These are phyloP conservation scores for Cheilosia soror DNA, from an alignment of 2,888 invertebrate species.

Conservation along the genomic window DNA sequence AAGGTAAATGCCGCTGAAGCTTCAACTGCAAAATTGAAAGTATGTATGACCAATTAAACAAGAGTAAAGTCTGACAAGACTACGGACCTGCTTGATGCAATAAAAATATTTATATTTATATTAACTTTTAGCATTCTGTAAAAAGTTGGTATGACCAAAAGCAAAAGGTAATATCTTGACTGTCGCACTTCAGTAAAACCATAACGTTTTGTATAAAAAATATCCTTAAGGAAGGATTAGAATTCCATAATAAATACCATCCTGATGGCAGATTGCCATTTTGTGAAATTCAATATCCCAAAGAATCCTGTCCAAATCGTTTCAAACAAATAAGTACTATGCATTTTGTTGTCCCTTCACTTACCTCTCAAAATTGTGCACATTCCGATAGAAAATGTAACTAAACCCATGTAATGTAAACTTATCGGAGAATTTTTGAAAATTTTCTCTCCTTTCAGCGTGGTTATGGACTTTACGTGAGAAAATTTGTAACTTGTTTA, in stretches of 20 bases:
- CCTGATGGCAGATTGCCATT: background rate
- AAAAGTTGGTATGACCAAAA: too few relatives aligned
- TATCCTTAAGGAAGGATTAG: background rate
- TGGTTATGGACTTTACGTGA: slow-evolving; percentile 48
- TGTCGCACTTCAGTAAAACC: too few relatives aligned
- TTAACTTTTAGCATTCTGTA: too few relatives aligned
- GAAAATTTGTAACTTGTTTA: slow-evolving; percentile 61
- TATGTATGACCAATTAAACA: too few relatives aligned
- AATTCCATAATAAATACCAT: background rate
- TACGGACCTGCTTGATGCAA: too few relatives aligned
- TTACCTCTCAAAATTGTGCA: slow-evolving; percentile 45
- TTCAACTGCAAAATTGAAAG: too few relatives aligned
- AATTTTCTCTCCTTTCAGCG: slow-evolving; percentile 29
- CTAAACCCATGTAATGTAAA: slow-evolving; percentile 54
- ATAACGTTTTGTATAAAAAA: too few relatives aligned
- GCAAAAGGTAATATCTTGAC: too few relatives aligned
- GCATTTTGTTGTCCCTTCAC: background rate
- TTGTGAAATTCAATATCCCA: background rate
- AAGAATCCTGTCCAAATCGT: background rate
- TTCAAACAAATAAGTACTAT: background rate
- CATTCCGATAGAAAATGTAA: slow-evolving; percentile 48
- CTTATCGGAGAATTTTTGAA: slow-evolving; percentile 58
- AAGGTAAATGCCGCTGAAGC: too few relatives aligned
- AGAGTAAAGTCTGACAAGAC: too few relatives aligned
- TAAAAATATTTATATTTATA: too few relatives aligned